Evolutionary conservation across 2,888 invertebrate species (phyloP), one percentile per base, ranked within the genome.

Genomic region (Leucozona laternaria): DNA sequence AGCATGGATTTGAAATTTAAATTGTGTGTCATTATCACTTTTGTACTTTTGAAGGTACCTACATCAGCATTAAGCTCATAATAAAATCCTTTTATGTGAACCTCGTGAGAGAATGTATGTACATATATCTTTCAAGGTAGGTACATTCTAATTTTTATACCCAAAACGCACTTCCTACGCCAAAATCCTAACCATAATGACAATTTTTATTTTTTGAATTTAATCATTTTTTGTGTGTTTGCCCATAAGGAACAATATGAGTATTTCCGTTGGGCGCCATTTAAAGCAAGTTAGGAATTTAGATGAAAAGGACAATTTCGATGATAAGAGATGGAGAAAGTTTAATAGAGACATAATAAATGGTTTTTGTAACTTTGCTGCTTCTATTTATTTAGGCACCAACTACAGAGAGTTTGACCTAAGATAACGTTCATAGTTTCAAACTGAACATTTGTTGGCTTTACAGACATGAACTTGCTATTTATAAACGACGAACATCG

Each of bases 21-120:
- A 58, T 48, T 58, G 72, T 48, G 31, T 57, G 72, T 72, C 17
- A 62, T 53, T 73, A 50, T 37, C 60, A 37, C 50, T 50, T 60
- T 34, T 50, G 48, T 50, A 62, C 10, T 40, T 25, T 20, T 31
- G 10, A 37, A 68, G 20, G 13, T 28, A 28, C 8, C 40, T 22
- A 40, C 31, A 31, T 34, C 4, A 40, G 13, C 58, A 40, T 58
- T 20, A 34, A 58, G 13, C 10, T 22, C 7, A 37, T 37, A 60
- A 62, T 43, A 62, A 62, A 43, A 43, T 62, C 20, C 10, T 40
- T 37, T 43, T 25, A 66, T 48, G 13, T 48, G 15, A 66, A 66
- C 31, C 66, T 66, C 66, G 66, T 64, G 66, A 28, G 34, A 66
- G 31, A 34, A 31, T 20, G 34, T 66, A 22, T n/a, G n/a, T n/a